Percentiles rank a stretch among this genome's conserved stretches.
Conservation (phyloP, 2,113 vertebrate genomes). For the Oryzias celebensis region DNA sequence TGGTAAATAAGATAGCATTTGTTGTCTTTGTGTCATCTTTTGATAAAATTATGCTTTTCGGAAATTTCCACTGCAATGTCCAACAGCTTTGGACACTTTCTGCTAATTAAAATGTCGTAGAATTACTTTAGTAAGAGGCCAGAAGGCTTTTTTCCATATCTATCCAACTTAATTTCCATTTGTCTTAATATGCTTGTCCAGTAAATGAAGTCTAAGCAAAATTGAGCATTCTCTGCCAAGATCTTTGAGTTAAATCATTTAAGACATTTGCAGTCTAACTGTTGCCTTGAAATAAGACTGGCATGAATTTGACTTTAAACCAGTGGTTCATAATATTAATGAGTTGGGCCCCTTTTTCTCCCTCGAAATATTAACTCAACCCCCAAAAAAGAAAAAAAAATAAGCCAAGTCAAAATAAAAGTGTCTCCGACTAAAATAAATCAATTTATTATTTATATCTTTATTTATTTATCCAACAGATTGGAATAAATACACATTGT, state of each 20-base stretch:
- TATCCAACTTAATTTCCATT: constrained; percentile 29
- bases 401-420: no score
- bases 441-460: no score
- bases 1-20: not conserved
- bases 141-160: constrained; percentile 9
- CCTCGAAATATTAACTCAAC: no score
- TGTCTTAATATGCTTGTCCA: constrained; percentile 24
- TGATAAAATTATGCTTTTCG: not conserved
- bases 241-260: constrained; percentile 61
- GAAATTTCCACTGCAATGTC: not conserved
- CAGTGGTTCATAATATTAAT: no score
- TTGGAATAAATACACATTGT: no score
- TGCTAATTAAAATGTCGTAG: constrained; percentile 21
- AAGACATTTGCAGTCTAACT: constrained; percentile 24
- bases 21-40: not conserved
- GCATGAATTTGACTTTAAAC: constrained; percentile 67
- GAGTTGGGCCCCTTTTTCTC: no score
- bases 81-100: constrained; percentile 7
- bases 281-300: constrained; percentile 60
- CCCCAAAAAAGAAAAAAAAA: no score
- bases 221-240: constrained; percentile 24
- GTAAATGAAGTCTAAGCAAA: constrained; percentile 33
- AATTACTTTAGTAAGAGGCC: constrained; percentile 14
- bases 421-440: no score
- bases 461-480: no score